Evolutionary conservation across 2,113 vertebrate genomes (phyloP).

Genomic region (Telmatochromis brachygnathus): DNA sequence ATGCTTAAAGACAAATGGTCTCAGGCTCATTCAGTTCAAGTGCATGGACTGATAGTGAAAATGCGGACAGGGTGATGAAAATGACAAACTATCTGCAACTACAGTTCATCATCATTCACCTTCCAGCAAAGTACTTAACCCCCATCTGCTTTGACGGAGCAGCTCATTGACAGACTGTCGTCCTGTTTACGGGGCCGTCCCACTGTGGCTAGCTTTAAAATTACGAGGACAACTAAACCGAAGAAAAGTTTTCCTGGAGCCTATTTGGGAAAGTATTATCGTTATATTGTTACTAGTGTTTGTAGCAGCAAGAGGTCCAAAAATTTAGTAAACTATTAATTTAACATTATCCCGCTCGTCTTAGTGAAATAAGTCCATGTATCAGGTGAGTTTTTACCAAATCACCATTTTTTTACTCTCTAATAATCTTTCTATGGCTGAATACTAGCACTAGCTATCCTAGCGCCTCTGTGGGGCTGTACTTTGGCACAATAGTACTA

Average conservation of each 20-base stretch:
- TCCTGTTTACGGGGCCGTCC: not conserved
- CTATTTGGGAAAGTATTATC: not conserved
- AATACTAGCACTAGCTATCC: not conserved
- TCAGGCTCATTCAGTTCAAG: slow-evolving; percentile 2
- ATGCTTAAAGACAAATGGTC: not conserved
- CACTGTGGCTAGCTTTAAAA: not conserved
- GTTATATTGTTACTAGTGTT: not conserved
- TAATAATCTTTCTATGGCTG: not conserved
- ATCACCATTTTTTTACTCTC: not conserved
- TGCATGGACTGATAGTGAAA: not conserved
- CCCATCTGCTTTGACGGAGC: slow-evolving; percentile 19
- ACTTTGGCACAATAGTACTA: not conserved
- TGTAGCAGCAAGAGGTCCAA: not conserved
- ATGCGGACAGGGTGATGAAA: not conserved
- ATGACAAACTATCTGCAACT: not conserved
- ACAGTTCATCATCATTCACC: not conserved
- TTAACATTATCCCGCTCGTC: not conserved
- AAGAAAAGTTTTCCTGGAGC: not conserved
- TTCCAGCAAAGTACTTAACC: slow-evolving; percentile 31
- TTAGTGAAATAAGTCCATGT: not conserved
- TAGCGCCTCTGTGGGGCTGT: not conserved
- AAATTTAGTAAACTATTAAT: not conserved
- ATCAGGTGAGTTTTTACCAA: not conserved
- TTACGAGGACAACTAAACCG: not conserved
- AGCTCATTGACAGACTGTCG: not conserved